Evolutionary conservation across 2,888 invertebrate genomes (phyloP), one percentile per base, ranked within the genome.

Genomic region (Hybos culiciformis): DNA sequence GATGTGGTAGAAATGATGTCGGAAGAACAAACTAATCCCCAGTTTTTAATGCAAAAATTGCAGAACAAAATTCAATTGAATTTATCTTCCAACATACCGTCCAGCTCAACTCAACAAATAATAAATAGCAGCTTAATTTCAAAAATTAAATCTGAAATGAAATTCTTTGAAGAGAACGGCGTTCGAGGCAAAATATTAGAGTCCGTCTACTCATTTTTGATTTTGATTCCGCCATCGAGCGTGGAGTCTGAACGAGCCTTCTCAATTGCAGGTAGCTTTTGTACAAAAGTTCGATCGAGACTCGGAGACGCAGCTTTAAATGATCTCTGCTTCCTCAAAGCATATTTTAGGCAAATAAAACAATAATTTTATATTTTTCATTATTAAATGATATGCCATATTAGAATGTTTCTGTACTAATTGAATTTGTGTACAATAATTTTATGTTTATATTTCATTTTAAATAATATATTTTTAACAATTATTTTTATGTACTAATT

Each of bases 141-240:
- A 37, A 37, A 37, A 37, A 21, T 37, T 21, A 37, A 37, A 37
- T 37, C 21, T 14, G 37, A 37, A 37, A 37, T 20, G 37, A 37
- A 37, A 21, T 37, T 37, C 14, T 37, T 37, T 37, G 37, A 37
- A 37, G 20, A 17, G 21, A 36, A 36, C 19, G 36, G 36, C 23
- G 4, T 37, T 9, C 37, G 37, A 7, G 37, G 14, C 17, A 21
- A 37, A 12, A 17, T 34, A 34, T 19, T 34, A 34, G 11, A 12
- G 17, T 15, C 18, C 17, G 17, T 19, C 18, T 34, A 7, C 26
- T 26, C 26, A 26, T 26, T 26, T 26, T 26, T 26, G 26, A 26
- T 26, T 26, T 26, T 26, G 26, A 26, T 26, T 26, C 26, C 26
- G 26, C 26, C 26, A 26, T 14, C 31, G 14, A 31, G 31, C 31